A percentile compares a stretch with the other conserved stretches of the same genome.
Evolutionary conservation across 2,113 vertebrate species (phyloP).

Genomic region (Rhinopomastus cyanomelas): DNA sequence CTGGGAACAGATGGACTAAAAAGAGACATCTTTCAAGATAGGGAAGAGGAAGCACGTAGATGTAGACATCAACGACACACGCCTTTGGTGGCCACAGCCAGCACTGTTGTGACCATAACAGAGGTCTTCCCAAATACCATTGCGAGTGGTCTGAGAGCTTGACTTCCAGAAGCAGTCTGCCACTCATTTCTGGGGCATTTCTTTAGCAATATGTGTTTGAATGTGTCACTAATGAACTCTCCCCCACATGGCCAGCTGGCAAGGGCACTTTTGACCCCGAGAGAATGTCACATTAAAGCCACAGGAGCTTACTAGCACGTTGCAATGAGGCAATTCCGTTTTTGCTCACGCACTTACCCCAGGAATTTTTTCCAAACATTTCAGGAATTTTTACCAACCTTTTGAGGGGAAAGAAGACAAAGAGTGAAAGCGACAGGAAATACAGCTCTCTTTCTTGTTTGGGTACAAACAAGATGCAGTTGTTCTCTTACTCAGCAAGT

Average conservation of each 20-base stretch:
- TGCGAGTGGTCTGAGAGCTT: background rate
- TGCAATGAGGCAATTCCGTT: background rate
- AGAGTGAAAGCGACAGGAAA: background rate
- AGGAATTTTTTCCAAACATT: too few relatives aligned
- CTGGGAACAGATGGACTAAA: background rate
- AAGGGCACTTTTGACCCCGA: background rate
- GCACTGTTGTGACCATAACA: background rate
- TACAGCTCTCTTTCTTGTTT: background rate
- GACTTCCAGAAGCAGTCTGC: background rate
- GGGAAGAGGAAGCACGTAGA: background rate
- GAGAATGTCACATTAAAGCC: background rate
- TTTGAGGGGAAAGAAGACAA: background rate
- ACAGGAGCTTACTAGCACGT: too few relatives aligned
- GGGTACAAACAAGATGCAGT: background rate
- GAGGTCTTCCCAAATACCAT: background rate
- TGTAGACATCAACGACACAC: rapidly evolving
- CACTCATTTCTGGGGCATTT: background rate
- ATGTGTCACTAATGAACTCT: background rate
- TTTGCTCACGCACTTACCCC: background rate
- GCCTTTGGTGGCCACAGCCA: background rate
- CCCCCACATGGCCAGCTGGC: background rate
- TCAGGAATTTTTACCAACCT: background rate
- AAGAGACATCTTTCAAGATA: background rate
- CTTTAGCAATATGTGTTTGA: background rate
- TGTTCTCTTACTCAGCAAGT: background rate